Evolutionary conservation across 2,113 vertebrate species (phyloP), one percentile per base, ranked within the genome.

Genomic region (Callionymus lyra): DNA sequence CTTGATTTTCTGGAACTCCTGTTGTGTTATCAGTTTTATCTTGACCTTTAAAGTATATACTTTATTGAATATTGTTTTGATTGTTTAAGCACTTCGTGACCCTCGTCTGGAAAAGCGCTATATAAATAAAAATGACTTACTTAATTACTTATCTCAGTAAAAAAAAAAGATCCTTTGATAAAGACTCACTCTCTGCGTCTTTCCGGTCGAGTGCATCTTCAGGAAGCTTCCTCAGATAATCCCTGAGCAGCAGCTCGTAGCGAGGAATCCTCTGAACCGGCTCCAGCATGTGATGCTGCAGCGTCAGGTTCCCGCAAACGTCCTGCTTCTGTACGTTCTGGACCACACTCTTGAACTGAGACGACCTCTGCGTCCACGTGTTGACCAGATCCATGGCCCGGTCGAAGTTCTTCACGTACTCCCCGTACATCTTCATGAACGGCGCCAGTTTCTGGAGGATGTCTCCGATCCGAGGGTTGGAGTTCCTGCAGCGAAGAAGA

Each of bases 201-300:
- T 90, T 92, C 33, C 86, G 77, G 76, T 98, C 95, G 0, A 76
- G 84, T 9, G 91, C 86, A 0, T 92, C 89, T 4, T 77, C 80
- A 0, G 94, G 90, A 45, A 98, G 89, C 68, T 91, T 92, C 83
- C 90, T 95, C 68, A 98, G 84, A 65, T 98, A 98, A 84, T 98
- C 94, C 67, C 89, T 96, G 49, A 98, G 86, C 38, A 98, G 78
- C 56, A 98, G 82, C 68, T 97, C 92, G 0, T 98, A 98, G 44
- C 95, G 92, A 34, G 95, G 95, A 72, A 98, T 91, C 61, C 95
- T 87, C 58, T 98, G 95, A 58, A 98, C 92, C 0, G 95, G 95
- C 65, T 98, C 95, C 52, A 98, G 77, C 95, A 98, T 98, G 74
- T 98, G 95, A 63, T 98, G 95, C 77, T 98, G 95, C 63, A 98